These are phyloP conservation scores for Gavia stellata DNA, from an alignment of 2,113 vertebrate species.

Conservation along the genomic window DNA sequence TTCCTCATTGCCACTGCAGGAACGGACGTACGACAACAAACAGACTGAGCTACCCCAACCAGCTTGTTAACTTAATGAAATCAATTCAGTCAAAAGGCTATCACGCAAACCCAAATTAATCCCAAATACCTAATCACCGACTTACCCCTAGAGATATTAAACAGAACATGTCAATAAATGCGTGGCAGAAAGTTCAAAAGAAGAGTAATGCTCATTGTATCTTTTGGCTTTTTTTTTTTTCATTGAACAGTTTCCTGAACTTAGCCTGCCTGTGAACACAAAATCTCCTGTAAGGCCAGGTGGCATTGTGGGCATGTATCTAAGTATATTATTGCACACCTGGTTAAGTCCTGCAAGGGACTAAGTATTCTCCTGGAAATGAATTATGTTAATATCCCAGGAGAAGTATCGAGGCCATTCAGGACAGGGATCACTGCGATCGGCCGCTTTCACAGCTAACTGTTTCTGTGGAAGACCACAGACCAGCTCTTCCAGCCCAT, in stretches of 20 bases:
- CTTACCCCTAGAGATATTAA: not conserved
- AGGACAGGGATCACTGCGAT: rapidly evolving
- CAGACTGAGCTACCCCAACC: not conserved
- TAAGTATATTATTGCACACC: not conserved
- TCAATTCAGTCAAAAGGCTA: not conserved
- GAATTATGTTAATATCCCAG: rapidly evolving
- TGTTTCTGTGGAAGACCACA: rapidly evolving
- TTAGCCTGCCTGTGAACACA: not conserved
- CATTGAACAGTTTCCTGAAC: not conserved
- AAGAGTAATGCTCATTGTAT: not conserved
- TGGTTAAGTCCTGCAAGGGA: not conserved
- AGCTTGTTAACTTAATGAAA: not conserved
- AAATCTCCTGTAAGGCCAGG: not conserved
- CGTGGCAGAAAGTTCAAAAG: not conserved
- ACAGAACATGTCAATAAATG: not conserved
- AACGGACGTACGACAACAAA: not conserved
- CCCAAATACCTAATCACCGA: not conserved
- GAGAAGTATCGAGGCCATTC: rapidly evolving
- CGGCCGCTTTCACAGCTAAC: rapidly evolving
- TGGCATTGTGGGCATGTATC: not conserved
- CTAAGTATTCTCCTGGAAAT: not conserved
- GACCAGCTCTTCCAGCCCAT: rapidly evolving
- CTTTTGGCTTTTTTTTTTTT: not conserved
- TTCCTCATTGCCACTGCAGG: not conserved
- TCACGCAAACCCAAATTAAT: not conserved